Percentiles rank a stretch among this genome's conserved stretches.
Evolutionary conservation across 2,113 vertebrate genomes (phyloP).

Genomic region (Eudorcas thomsonii): DNA sequence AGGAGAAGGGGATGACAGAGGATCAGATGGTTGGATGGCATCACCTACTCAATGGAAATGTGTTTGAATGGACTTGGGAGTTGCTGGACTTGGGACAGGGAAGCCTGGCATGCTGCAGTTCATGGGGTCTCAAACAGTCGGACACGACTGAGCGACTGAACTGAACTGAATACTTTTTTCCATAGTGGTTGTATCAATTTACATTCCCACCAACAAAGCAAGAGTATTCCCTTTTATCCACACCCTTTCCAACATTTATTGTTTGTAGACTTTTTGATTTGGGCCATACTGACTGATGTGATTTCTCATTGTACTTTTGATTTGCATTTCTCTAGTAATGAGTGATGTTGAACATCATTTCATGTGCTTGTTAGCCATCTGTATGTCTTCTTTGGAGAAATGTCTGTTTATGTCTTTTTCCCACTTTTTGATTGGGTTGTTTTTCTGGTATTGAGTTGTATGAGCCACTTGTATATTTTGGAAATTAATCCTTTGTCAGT

Average conservation of each 20-base stretch:
- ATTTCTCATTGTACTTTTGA: neutral
- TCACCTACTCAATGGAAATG: too few species aligned
- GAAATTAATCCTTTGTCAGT: neutral
- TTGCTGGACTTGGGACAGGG: too few species aligned
- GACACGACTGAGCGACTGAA: too few species aligned
- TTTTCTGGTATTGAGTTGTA: neutral
- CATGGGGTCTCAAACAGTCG: too few species aligned
- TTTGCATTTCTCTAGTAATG: neutral
- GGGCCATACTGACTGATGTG: neutral
- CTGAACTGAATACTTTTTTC: neutral
- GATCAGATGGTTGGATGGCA: too few species aligned
- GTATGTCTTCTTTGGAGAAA: neutral
- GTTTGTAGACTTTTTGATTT: neutral
- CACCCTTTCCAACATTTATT: neutral
- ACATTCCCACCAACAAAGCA: neutral
- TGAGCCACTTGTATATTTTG: neutral
- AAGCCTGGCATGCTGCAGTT: too few species aligned
- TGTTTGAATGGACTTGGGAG: too few species aligned
- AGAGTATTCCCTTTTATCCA: neutral
- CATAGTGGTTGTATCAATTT: neutral
- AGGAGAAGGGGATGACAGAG: too few species aligned
- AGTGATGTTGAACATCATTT: neutral
- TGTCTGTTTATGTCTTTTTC: neutral
- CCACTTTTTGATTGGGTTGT: neutral
- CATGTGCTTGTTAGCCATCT: neutral